Conservation (phyloP, 2,113 vertebrate genomes). For the Melanotaenia duboulayi region DNA sequence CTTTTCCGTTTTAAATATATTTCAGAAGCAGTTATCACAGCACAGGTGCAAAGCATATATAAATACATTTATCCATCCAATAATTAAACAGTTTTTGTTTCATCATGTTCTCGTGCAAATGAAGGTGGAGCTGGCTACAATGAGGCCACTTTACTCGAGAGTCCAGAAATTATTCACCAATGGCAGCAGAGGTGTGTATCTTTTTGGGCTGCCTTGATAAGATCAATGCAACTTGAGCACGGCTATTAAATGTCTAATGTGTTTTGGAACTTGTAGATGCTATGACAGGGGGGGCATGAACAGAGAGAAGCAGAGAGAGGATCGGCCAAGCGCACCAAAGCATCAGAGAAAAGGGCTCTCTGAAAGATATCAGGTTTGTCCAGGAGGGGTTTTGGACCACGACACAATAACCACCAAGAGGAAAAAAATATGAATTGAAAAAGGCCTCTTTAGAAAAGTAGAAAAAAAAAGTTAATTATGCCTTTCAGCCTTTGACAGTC, state of each 20-base stretch:
- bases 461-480: conserved; percentile 51
- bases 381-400: conserved; percentile 62
- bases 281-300: conserved; percentile 80
- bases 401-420: conserved; percentile 59
- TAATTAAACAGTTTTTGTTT: conserved; percentile 29
- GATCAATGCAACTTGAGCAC: conserved; percentile 81
- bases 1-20: conserved; percentile 26
- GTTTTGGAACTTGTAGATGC: conserved; percentile 79
- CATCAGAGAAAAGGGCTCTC: conserved; percentile 68
- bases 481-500: conserved; percentile 47
- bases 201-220: conserved; percentile 73
- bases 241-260: conserved; percentile 84
- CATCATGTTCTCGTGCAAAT: conserved; percentile 34
- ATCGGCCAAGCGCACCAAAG: conserved; percentile 75
- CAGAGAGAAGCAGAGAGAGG: conserved; percentile 50
- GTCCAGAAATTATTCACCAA: conserved; percentile 56
- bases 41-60: conserved; percentile 19
- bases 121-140: conserved; percentile 43
- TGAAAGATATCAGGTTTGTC: conserved; percentile 75
- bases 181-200: conserved; percentile 64
- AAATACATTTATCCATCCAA: conserved; percentile 13
- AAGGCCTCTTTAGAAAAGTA: conserved; percentile 58
- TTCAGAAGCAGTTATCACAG: conserved; percentile 20
- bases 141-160: conserved; percentile 32
- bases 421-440: conserved; percentile 54